Evolutionary conservation across 2,113 vertebrate species (phyloP).

Genomic region (Caretta caretta): DNA sequence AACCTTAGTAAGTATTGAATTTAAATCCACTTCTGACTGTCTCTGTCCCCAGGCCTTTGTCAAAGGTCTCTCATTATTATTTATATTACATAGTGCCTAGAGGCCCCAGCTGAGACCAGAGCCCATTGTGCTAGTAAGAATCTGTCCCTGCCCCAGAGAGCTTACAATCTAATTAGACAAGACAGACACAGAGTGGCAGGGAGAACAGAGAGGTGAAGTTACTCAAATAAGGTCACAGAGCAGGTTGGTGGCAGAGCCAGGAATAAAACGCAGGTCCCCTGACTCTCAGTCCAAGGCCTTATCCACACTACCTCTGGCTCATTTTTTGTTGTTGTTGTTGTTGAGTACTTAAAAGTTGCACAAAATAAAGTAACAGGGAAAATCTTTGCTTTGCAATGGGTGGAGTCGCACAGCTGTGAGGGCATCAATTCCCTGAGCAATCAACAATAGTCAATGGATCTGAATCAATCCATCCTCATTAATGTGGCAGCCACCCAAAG

Average conservation of each 20-base stretch:
- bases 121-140: background rate
- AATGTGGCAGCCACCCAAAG: background rate
- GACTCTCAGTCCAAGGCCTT: background rate
- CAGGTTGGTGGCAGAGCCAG: background rate
- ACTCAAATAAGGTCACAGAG: background rate
- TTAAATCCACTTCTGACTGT: conserved; percentile 58
- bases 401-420: background rate
- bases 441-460: background rate
- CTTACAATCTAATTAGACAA: background rate
- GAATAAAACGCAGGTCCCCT: background rate
- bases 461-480: background rate
- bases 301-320: background rate
- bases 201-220: background rate
- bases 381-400: background rate
- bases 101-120: background rate
- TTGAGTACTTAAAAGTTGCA: background rate
- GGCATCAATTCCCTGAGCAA: background rate
- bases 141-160: background rate
- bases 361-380: background rate
- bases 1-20: conserved; percentile 49
- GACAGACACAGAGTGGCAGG: background rate
- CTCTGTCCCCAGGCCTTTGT: conserved; percentile 43
- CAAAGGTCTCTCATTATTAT: conserved; percentile 49
- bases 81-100: conserved; percentile 18
- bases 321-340: background rate